Evolutionary conservation across 2,113 vertebrate genomes (phyloP).

Genomic region (Pardalotus punctatus): DNA sequence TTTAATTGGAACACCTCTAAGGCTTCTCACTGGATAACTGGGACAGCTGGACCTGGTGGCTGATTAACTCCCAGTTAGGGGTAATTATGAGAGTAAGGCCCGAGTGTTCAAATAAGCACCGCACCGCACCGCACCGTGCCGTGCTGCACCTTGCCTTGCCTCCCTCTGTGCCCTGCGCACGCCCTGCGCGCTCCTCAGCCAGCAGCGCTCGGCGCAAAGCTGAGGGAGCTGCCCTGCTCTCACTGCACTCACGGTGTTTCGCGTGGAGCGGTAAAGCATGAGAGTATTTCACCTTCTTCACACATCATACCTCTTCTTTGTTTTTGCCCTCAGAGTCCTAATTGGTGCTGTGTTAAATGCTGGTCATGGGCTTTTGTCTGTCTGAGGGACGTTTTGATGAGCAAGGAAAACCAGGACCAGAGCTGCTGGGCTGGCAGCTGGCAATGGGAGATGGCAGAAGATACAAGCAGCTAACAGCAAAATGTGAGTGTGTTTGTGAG

Average conservation of each 20-base stretch:
- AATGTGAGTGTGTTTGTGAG: neutral
- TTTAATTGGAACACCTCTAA: constrained; percentile 29
- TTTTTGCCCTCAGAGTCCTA: neutral
- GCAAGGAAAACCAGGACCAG: neutral
- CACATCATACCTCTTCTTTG: neutral
- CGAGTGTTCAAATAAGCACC: neutral
- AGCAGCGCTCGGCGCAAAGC: fast-evolving
- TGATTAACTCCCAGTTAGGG: constrained; percentile 26
- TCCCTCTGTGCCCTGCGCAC: neutral
- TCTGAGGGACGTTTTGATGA: neutral
- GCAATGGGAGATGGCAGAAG: neutral
- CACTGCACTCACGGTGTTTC: neutral
- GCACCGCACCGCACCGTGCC: neutral
- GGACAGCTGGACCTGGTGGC: neutral
- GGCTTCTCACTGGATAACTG: neutral
- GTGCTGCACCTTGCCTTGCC: neutral
- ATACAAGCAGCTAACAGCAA: neutral
- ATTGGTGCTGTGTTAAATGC: neutral
- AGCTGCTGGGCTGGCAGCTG: neutral
- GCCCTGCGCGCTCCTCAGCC: fast-evolving
- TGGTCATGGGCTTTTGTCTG: neutral
- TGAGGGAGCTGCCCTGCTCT: neutral
- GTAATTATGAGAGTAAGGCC: constrained; percentile 2
- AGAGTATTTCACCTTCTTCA: neutral
- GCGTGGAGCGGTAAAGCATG: neutral